phyloP scores from a whole-genome alignment of 2,797 vertebrate species.

The Euthynnus affinis region DNA sequence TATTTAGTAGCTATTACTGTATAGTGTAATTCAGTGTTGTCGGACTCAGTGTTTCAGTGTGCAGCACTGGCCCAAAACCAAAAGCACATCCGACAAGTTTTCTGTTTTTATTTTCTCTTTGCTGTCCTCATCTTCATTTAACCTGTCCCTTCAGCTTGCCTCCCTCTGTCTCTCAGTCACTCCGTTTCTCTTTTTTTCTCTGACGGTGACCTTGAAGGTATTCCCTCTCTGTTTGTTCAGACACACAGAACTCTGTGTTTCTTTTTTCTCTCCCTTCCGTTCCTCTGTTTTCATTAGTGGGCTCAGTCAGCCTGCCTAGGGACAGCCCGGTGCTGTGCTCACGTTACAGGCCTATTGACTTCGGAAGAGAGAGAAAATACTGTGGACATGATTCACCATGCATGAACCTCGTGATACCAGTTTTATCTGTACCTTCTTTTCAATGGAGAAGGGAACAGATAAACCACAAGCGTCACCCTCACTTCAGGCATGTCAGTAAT shows the following conservation, averaged over 20 bases:
- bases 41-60: constrained; percentile 40
- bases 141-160: constrained; percentile 45
- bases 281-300: constrained; percentile 83
- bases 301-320: constrained; percentile 79
- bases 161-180: constrained; percentile 55
- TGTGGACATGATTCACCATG: constrained; percentile 84
- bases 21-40: constrained; percentile 57
- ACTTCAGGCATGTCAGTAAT: constrained; percentile 83
- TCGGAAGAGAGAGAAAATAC: constrained; percentile 81
- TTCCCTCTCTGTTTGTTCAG: constrained; percentile 80
- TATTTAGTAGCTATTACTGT: constrained; percentile 64
- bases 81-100: constrained; percentile 42
- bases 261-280: constrained; percentile 60
- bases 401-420: constrained; percentile 83
- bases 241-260: constrained; percentile 72
- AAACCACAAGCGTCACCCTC: constrained; percentile 75
- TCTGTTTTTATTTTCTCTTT: constrained; percentile 50
- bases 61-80: constrained; percentile 46
- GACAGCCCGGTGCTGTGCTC: constrained; percentile 81
- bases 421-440: constrained; percentile 81
- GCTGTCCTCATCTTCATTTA: constrained; percentile 62
- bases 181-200: constrained; percentile 53
- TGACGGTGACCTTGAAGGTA: constrained; percentile 85
- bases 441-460: constrained; percentile 75
- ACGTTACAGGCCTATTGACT: constrained; percentile 86